A percentile compares a stretch with the other conserved stretches of the same genome.
These are phyloP conservation scores for Meteorus sp. DNA, from an alignment of 1,140 invertebrate genomes.

Conservation along the genomic window DNA sequence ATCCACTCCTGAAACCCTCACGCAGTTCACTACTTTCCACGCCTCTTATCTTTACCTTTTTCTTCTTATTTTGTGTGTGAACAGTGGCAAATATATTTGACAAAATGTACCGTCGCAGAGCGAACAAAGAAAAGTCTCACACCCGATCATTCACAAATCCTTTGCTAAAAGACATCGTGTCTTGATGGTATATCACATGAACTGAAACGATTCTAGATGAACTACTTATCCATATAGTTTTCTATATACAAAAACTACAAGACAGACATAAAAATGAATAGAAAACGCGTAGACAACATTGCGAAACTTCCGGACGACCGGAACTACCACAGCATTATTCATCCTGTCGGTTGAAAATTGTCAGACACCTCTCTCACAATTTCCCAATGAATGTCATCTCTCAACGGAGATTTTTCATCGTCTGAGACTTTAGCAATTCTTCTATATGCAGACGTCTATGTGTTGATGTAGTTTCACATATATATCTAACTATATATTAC, in stretches of 20 bases:
- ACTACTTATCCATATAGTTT: too few species aligned
- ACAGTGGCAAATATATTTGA: too few species aligned
- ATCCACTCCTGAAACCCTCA: constrained; percentile 23
- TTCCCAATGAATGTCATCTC: constrained; percentile 38
- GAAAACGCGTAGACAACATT: too few species aligned
- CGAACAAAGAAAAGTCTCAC: too few species aligned
- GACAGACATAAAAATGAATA: too few species aligned
- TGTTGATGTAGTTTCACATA: constrained; percentile 4
- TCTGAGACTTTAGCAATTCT: constrained; percentile 7
- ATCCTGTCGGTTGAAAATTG: constrained; percentile 37
- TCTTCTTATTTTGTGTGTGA: too few species aligned
- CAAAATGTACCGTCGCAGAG: too few species aligned
- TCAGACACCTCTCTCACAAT: constrained; percentile 32
- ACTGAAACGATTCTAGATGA: too few species aligned
- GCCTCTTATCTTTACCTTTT: not conserved
- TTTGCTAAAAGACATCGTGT: too few species aligned
- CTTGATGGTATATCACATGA: too few species aligned
- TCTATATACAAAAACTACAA: too few species aligned
- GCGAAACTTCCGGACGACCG: constrained; percentile 1
- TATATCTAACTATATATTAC: constrained; percentile 24
- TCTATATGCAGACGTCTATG: not conserved
- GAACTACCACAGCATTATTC: constrained; percentile 36
- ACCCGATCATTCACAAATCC: too few species aligned
- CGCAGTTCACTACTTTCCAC: constrained; percentile 29
- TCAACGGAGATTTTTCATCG: constrained; percentile 37